Base-by-base conservation (phyloP, 23 tunicate species). In the Diplosoma virens region DNA sequence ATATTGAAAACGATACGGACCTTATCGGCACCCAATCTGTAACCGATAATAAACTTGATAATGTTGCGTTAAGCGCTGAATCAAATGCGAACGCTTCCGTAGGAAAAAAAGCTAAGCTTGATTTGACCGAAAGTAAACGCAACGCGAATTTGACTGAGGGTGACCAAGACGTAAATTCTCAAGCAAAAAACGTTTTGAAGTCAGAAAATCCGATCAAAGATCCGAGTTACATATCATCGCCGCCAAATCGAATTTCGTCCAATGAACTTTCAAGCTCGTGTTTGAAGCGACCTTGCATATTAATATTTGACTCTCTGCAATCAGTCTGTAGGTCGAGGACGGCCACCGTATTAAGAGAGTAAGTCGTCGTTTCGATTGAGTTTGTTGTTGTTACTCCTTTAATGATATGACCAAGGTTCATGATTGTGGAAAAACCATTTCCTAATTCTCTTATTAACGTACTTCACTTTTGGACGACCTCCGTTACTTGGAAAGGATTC, bases 301-400 rank as follows among this genome's bases (percentile, higher is more conserved):
- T 90, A 2, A 75, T 90, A 41, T 84, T 90, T 66, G 97, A 90
- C 54, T 90, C 97, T 1, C 61, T 90, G 7, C 66, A 86, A 58
- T 69, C 90, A 1, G 59, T 80, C n/a, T 29, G 81, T 20, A 58
- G 89, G 58, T 90, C 97, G 22, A 84, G 67, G 55, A 79, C 70
- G 0, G 90, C 79, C 11, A 41, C 73, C 0, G 23, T 9, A 21
- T 33, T 90, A 5, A 61, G 97, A 90, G 97, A 90, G 97, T 90
- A 79, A 84, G 97, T 66, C 3, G 25, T 2, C n/a, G n/a, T n/a
- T n/a, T n/a, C n/a, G n/a, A n/a, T n/a, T n/a, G n/a, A n/a, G n/a
- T n/a, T n/a, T n/a, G n/a, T n/a, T n/a, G n/a, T n/a, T n/a, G n/a
- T n/a, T n/a, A n/a, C n/a, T n/a, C n/a, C n/a, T n/a, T n/a, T n/a